Conservation (phyloP, 92 coral and sea anemone genomes). For the Micromussa lordhowensis region DNA sequence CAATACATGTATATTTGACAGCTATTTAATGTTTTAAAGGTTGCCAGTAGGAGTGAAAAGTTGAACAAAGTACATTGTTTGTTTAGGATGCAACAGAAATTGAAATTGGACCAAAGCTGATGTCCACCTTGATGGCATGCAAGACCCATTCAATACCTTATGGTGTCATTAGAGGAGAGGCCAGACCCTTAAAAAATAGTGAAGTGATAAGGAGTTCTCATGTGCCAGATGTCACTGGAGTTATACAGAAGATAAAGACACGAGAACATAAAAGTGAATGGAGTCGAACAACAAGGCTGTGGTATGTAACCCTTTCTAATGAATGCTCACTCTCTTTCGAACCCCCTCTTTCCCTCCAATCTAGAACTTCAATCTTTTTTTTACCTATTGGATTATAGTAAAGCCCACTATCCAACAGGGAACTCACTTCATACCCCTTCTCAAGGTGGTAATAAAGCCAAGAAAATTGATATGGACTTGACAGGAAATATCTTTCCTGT, state of each 20-base stretch:
- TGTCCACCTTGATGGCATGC: conserved; percentile 48
- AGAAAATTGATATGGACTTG: too few species aligned
- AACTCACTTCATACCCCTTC: too few species aligned
- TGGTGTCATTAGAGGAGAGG: conserved; percentile 88
- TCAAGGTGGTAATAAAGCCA: too few species aligned
- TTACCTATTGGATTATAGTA: too few species aligned
- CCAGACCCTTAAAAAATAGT: conserved; percentile 65
- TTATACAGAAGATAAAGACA: conserved; percentile 73
- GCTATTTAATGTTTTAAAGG: too few species aligned
- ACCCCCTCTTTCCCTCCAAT: neutral
- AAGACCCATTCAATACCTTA: conserved; percentile 76
- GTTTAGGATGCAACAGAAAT: conserved; percentile 62
- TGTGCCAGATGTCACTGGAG: conserved; percentile 68
- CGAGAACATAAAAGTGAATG: conserved; percentile 94
- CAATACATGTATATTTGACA: too few species aligned
- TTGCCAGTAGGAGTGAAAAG: too few species aligned
- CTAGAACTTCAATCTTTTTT: too few species aligned
- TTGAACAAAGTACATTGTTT: neutral
- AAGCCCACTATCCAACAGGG: too few species aligned
- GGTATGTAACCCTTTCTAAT: conserved; percentile 65
- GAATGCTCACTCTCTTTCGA: neutral
- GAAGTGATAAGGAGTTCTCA: conserved; percentile 66
- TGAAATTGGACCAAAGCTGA: conserved; percentile 77
- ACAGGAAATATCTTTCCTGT: too few species aligned
- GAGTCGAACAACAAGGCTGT: conserved; percentile 79